A percentile compares a stretch with the other conserved stretches of the same genome.
Evolutionary conservation across 1,140 invertebrate genomes (phyloP).

Genomic region (Aphidius gifuensis): DNA sequence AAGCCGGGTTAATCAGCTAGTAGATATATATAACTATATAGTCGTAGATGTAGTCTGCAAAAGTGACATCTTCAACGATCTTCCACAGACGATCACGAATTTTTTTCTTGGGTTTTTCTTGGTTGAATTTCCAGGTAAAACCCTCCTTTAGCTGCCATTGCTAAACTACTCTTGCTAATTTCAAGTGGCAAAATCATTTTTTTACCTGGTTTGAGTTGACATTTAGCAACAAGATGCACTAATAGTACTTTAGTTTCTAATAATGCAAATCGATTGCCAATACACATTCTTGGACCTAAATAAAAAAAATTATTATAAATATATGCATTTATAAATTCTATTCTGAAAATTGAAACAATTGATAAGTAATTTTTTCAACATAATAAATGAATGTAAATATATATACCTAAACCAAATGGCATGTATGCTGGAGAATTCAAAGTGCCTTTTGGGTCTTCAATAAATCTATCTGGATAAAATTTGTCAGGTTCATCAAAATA

Average conservation of each 20-base stretch:
- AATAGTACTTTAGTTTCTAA: slow-evolving; percentile 37
- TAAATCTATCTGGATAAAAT: slow-evolving; percentile 60
- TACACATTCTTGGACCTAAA: slow-evolving; percentile 37
- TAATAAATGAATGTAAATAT: too few relatives aligned
- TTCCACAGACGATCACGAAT: too few relatives aligned
- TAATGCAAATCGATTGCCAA: slow-evolving; percentile 46
- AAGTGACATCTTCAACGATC: too few relatives aligned
- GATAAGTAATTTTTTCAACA: too few relatives aligned
- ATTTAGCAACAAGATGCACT: slow-evolving; percentile 34
- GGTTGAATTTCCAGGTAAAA: slow-evolving; percentile 24
- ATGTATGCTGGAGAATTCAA: slow-evolving; percentile 30
- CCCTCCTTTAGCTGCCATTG: slow-evolving; percentile 19
- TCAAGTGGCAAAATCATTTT: slow-evolving; percentile 33
- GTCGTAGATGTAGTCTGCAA: too few relatives aligned
- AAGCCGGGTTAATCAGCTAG: too few relatives aligned
- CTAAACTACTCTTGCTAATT: slow-evolving; percentile 13
- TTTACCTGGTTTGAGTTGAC: slow-evolving; percentile 26
- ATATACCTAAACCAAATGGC: slow-evolving; percentile 31
- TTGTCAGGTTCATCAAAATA: slow-evolving; percentile 58
- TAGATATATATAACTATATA: too few relatives aligned
- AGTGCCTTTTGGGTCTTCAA: slow-evolving; percentile 42
- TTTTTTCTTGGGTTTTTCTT: too few relatives aligned
- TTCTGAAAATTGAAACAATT: too few relatives aligned
- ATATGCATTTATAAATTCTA: too few relatives aligned
- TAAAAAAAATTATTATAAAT: too few relatives aligned